Conservation (phyloP, 64 coral and sea anemone genomes). For the Pocillopora damicornis region DNA sequence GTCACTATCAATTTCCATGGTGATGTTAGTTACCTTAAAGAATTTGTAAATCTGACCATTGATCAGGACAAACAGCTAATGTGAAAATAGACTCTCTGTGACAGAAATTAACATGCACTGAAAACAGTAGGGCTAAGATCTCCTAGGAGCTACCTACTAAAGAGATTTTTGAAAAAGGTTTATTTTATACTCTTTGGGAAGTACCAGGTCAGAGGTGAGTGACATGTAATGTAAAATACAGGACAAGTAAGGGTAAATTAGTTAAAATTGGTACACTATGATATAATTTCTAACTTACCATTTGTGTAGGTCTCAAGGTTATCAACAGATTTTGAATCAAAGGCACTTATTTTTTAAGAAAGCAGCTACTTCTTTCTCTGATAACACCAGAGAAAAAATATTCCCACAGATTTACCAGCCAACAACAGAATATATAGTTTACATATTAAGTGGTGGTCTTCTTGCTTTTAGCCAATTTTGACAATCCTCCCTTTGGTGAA, state of each 20-base stretch:
- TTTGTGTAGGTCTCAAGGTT: neutral
- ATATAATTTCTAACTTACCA: no score
- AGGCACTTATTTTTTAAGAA: no score
- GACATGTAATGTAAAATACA: neutral
- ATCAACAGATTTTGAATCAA: neutral
- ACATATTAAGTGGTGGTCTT: no score
- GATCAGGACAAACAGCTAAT: neutral
- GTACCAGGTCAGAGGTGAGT: neutral
- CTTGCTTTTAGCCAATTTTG: no score
- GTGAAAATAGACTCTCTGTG: neutral
- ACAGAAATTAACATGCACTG: neutral
- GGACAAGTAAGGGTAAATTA: neutral
- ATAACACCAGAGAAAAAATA: no score
- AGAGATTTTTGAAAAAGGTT: neutral
- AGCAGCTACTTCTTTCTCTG: no score
- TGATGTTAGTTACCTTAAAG: neutral
- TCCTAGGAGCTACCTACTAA: neutral
- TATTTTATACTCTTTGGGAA: no score
- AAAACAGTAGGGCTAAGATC: neutral
- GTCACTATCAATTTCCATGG: neutral
- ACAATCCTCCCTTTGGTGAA: no score
- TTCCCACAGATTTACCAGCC: no score
- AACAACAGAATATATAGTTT: no score
- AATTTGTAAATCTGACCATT: slow-evolving; percentile 7
- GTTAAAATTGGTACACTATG: no score